Percentiles rank a stretch among this genome's conserved stretches.
phyloP scores from a whole-genome alignment of 2,888 invertebrate genomes.

The Meandrusa payeni region DNA sequence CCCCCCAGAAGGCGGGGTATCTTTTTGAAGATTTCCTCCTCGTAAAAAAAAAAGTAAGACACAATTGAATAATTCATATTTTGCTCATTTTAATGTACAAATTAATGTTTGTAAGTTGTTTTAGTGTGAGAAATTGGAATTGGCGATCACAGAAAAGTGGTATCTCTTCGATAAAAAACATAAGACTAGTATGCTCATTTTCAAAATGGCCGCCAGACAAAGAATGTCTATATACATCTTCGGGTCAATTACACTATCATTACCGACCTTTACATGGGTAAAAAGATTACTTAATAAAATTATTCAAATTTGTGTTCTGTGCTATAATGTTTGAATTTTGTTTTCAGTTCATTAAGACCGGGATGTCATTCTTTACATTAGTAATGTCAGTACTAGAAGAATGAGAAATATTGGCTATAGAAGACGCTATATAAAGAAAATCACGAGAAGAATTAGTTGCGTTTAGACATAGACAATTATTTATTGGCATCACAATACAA shows the following conservation, averaged over 20 bases:
- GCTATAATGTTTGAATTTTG: background rate
- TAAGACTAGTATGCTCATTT: conserved; percentile 50
- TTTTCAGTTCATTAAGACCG: conserved; percentile 68
- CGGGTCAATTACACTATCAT: conserved; percentile 56
- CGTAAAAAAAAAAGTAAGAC: no score
- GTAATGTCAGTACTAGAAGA: conserved; percentile 65
- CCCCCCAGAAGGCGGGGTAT: no score
- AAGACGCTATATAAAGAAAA: no score
- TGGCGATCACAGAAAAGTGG: conserved; percentile 61
- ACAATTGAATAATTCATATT: no score
- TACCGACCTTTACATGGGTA: conserved; percentile 73
- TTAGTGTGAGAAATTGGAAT: conserved; percentile 46
- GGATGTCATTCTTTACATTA: conserved; percentile 69
- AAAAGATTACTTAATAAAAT: no score
- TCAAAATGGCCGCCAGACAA: conserved; percentile 59
- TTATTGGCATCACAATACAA: no score
- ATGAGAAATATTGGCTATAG: no score
- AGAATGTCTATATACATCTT: conserved; percentile 69
- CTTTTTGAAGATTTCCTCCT: no score
- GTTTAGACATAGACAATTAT: no score
- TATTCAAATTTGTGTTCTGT: conserved; percentile 56
- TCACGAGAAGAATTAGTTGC: no score
- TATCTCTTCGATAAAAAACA: conserved; percentile 55
- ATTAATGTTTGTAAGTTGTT: no score
- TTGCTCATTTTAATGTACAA: no score